These are phyloP conservation scores for Pogonognathellus flavescens DNA, from an alignment of 1,140 invertebrate genomes.

Conservation along the genomic window DNA sequence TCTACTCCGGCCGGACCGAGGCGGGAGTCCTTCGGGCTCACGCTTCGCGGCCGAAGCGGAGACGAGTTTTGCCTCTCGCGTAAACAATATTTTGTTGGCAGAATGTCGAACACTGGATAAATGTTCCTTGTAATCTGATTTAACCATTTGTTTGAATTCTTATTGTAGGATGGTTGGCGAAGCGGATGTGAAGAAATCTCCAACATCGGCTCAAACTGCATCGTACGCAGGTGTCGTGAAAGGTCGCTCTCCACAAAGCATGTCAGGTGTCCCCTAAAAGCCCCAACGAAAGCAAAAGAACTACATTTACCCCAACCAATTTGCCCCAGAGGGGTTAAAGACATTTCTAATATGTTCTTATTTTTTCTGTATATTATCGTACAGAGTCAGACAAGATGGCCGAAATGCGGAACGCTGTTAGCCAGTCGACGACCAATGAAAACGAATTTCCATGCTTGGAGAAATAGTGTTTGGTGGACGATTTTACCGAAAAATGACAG, in stretches of 20 bases:
- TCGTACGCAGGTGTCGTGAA: conserved; percentile 84
- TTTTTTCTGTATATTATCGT: conserved; percentile 43
- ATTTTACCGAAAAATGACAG: not conserved
- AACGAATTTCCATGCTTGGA: conserved; percentile 64
- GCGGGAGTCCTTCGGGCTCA: too few species aligned
- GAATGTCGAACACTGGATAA: too few species aligned
- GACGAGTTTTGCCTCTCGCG: too few species aligned
- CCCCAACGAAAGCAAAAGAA: conserved; percentile 51
- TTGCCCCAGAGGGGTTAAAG: conserved; percentile 23
- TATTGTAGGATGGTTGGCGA: conserved; percentile 62
- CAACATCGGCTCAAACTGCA: conserved; percentile 60
- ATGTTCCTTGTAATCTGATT: too few species aligned
- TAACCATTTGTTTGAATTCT: not conserved
- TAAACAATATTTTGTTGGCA: too few species aligned
- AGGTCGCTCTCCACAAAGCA: conserved; percentile 77
- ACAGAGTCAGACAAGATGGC: conserved; percentile 67
- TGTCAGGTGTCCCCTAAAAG: conserved; percentile 76
- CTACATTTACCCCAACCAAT: conserved; percentile 18
- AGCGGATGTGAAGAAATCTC: conserved; percentile 61
- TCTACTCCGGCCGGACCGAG: too few species aligned
- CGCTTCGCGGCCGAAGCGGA: too few species aligned
- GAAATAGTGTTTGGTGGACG: conserved; percentile 21
- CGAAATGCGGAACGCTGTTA: conserved; percentile 65
- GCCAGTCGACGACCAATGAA: conserved; percentile 48
- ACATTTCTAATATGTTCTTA: conserved; percentile 18